phyloP scores from a whole-genome alignment of 2,113 vertebrate species.

The Psilopsiagon aurifrons region DNA sequence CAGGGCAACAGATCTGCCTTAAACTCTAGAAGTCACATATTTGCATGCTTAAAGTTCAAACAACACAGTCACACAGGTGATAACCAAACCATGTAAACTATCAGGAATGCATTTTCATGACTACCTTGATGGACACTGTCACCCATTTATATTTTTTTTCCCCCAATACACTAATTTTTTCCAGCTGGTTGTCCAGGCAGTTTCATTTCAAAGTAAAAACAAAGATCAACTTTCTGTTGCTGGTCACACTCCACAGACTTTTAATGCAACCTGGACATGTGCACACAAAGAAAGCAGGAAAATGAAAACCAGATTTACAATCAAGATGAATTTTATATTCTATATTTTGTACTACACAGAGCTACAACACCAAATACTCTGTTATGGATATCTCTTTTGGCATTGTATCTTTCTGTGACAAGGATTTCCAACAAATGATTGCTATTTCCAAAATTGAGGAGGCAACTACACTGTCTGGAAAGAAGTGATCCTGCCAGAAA shows the following conservation, averaged over 20 bases:
- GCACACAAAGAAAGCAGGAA: background rate
- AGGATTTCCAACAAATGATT: background rate
- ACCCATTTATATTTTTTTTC: background rate
- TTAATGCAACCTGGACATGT: background rate
- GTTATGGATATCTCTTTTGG: background rate
- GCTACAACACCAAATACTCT: background rate
- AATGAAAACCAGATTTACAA: background rate
- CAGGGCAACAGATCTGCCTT: background rate
- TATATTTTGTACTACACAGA: background rate
- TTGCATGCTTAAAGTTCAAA: background rate
- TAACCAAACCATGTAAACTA: background rate
- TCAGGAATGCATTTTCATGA: background rate
- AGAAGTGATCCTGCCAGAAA: background rate
- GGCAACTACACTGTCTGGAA: background rate
- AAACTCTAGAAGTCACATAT: background rate
- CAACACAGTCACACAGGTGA: background rate
- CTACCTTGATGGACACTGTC: background rate
- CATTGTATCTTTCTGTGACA: background rate
- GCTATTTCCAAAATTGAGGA: background rate
- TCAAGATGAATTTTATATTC: background rate
- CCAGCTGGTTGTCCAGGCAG: background rate
- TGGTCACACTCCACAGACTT: background rate
- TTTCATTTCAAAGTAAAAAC: background rate
- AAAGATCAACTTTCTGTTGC: background rate
- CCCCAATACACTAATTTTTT: background rate